Conservation (phyloP, 2,888 invertebrate species). For the Zeuzera pyrina region DNA sequence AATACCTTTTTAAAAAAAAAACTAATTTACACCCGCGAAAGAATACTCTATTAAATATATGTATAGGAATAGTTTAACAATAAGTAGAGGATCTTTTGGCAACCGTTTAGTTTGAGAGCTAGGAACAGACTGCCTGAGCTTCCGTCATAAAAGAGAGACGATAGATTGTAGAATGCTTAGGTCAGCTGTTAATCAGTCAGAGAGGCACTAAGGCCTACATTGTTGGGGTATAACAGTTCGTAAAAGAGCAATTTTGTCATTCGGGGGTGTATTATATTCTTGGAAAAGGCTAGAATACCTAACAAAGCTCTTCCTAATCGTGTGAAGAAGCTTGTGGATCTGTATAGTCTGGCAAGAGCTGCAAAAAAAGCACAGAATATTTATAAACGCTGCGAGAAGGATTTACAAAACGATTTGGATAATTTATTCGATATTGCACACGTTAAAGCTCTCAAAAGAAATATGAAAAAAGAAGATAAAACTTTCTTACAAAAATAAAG, state of each 20-base stretch:
- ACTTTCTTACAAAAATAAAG: conserved; percentile 15
- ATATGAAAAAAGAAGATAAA: conserved; percentile 23
- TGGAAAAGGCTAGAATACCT: conserved; percentile 25
- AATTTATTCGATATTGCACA: conserved; percentile 20
- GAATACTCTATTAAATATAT: no score
- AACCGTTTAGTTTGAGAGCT: no score
- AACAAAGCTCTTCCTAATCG: conserved; percentile 12
- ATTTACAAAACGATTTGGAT: conserved; percentile 14
- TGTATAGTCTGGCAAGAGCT: conserved; percentile 27
- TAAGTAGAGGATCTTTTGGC: no score
- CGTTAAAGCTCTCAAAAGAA: conserved; percentile 14
- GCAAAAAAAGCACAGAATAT: conserved; percentile 18
- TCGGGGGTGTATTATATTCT: conserved; percentile 23
- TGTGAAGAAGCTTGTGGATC: conserved; percentile 19
- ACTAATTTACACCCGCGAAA: no score
- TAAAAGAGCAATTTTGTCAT: conserved; percentile 17
- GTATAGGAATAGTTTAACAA: no score
- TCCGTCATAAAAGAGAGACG: no score
- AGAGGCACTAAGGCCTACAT: no score
- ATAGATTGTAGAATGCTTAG: no score
- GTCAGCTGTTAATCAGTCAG: no score
- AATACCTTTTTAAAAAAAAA: no score
- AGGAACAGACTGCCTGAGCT: no score
- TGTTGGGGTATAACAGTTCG: conserved; percentile 16
- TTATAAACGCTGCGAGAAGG: conserved; percentile 10